Base-by-base conservation (phyloP, 2,797 vertebrate genomes). In the Champsocephalus esox region DNA sequence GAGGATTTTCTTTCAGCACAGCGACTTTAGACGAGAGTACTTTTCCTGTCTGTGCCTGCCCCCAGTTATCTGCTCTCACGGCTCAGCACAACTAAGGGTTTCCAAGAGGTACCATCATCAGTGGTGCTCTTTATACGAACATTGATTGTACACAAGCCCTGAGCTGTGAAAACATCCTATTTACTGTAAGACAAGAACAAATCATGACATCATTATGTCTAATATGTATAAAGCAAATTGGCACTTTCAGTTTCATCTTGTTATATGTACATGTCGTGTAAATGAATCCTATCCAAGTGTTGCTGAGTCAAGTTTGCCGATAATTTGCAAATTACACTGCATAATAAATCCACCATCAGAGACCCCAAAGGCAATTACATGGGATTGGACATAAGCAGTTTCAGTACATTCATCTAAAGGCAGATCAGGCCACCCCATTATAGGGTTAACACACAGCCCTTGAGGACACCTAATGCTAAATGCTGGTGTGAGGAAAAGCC, bases 311-410 rank as follows among this genome's bases (percentile, higher is more conserved):
- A 88, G 66, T 83, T 82, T 79, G 62, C 63, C 75, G 82, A 89
- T 90, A 78, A 91, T 92, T 87, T 9, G 44, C 75, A 89, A 92
- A 92, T 92, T 82, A 85, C 73, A 71, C 83, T 78, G 65, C 66
- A 70, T 90, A 88, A 92, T 93, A 88, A 85, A 85, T 89, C 83
- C 77, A 75, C 74, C 82, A 80, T 76, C 80, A 72, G 83, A 87
- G 82, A 85, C 74, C 81, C 80, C 50, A 6, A 73, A 89, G 82
- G 87, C 87, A 90, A 92, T 92, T 90, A 90, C 50, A 75, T 41
- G 62, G 68, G 54, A 83, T 74, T 87, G 88, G 87, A 85, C 69
- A 87, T 92, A 87, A 89, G 77, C 52, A 28, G 73, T 66, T 77
- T 32, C 80, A 38, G 79, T 80, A 84, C 17, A 46, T 90, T 70